Conservation (phyloP, 2,797 vertebrate species). For the Falco naumanni region DNA sequence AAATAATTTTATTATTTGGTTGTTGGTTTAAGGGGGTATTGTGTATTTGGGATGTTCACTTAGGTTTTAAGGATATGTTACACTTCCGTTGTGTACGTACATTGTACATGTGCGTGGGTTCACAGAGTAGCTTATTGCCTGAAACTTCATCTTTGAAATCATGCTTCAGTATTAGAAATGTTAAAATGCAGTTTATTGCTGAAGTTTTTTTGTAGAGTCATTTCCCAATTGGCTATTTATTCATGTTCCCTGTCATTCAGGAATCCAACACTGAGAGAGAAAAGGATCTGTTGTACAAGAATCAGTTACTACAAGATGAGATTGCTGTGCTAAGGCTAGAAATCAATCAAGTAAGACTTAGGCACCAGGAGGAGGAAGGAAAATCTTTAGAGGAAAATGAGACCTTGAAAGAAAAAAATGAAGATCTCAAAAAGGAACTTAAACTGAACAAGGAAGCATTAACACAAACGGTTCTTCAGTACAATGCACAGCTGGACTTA, state of each 20-base stretch:
- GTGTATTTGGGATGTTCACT: not conserved
- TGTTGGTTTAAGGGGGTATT: not conserved
- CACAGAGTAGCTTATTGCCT: not conserved
- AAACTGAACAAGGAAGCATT: conserved; percentile 87
- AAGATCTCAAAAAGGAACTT: conserved; percentile 85
- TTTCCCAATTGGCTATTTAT: not conserved
- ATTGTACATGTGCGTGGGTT: fast-evolving
- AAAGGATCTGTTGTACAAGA: conserved; percentile 84
- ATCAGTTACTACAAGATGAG: too few relatives aligned
- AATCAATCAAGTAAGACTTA: too few relatives aligned
- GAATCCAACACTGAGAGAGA: conserved; percentile 84
- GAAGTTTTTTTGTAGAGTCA: not conserved
- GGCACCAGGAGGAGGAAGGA: too few relatives aligned
- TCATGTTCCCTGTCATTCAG: conserved; percentile 78
- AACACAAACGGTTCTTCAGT: conserved; percentile 86
- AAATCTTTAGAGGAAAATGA: conserved; percentile 87
- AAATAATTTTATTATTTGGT: not conserved
- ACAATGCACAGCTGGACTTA: conserved; percentile 82
- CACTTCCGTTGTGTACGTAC: fast-evolving
- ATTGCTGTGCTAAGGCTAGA: too few relatives aligned
- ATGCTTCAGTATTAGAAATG: not conserved
- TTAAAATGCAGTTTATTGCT: not conserved
- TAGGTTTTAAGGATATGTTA: not conserved
- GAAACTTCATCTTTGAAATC: not conserved
- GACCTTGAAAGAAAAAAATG: conserved; percentile 84